These are phyloP conservation scores for Columbina picui DNA, from an alignment of 2,113 vertebrate species.

Conservation along the genomic window DNA sequence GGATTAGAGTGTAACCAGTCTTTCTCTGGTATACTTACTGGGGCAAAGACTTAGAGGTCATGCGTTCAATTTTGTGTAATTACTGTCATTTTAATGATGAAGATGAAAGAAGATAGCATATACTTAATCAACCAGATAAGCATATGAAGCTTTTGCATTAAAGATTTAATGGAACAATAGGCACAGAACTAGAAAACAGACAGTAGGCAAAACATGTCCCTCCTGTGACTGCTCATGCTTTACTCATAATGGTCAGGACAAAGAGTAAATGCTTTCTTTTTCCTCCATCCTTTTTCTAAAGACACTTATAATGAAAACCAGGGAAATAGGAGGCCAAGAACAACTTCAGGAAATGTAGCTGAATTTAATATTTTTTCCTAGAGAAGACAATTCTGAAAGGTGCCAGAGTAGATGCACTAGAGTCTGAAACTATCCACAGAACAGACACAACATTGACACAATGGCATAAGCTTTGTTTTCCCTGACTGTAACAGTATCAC, in stretches of 20 bases:
- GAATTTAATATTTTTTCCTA: not conserved
- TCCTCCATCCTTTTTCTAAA: not conserved
- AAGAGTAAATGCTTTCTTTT: not conserved
- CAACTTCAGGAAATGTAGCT: not conserved
- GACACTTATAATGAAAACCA: not conserved
- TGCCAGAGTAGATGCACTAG: not conserved
- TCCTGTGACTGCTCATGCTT: not conserved
- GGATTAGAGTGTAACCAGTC: conserved; percentile 28
- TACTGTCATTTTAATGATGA: conserved; percentile 65
- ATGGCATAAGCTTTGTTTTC: not conserved
- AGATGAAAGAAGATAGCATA: conserved; percentile 45
- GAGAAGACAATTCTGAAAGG: not conserved
- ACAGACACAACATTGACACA: not conserved
- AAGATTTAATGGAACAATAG: conserved; percentile 39
- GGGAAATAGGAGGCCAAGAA: not conserved
- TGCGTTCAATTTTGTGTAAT: conserved; percentile 57
- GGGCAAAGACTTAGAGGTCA: conserved; percentile 60
- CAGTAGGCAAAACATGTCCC: not conserved
- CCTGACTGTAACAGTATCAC: not conserved
- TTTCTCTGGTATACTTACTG: conserved; percentile 5
- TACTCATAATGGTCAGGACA: not conserved
- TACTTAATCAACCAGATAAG: conserved; percentile 68
- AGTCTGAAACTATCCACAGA: not conserved
- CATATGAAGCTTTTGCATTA: conserved; percentile 40
- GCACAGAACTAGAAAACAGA: not conserved